Percentiles rank a stretch among this genome's conserved stretches.
phyloP scores from a whole-genome alignment of 2,888 invertebrate species.

The Pachycephus smyrnensis region DNA sequence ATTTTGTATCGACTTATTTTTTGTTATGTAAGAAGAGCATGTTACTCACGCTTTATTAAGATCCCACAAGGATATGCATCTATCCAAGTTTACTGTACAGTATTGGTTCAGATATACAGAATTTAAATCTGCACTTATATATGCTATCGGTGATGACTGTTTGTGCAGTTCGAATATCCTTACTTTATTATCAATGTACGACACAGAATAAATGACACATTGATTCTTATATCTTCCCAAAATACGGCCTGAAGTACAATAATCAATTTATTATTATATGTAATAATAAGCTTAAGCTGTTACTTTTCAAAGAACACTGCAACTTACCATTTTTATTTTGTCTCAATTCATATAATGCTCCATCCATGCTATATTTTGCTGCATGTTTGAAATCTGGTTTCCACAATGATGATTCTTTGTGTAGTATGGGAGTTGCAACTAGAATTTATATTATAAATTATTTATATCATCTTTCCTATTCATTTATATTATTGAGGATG shows the following conservation, averaged over 20 bases:
- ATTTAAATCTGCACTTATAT: constrained; percentile 54
- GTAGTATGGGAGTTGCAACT: constrained; percentile 50
- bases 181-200: constrained; percentile 36
- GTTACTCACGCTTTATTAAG: constrained; percentile 44
- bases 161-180: constrained; percentile 41
- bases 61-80: constrained; percentile 52
- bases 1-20: too few species aligned
- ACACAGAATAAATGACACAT: constrained; percentile 47
- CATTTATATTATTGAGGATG: constrained; percentile 4
- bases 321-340: constrained; percentile 34
- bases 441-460: constrained; percentile 1
- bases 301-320: constrained; percentile 30
- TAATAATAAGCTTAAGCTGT: constrained; percentile 1
- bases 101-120: constrained; percentile 43
- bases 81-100: constrained; percentile 47
- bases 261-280: constrained; percentile 3
- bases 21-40: background rate
- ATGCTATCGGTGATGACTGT: constrained; percentile 46
- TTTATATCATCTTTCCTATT: too few species aligned
- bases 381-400: constrained; percentile 50
- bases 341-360: constrained; percentile 48
- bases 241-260: constrained; percentile 43
- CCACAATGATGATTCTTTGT: constrained; percentile 45
- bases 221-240: constrained; percentile 50
- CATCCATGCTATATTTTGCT: constrained; percentile 44